Evolutionary conservation across 2,797 vertebrate species (phyloP).

Genomic region (Myiothlypis coronata): DNA sequence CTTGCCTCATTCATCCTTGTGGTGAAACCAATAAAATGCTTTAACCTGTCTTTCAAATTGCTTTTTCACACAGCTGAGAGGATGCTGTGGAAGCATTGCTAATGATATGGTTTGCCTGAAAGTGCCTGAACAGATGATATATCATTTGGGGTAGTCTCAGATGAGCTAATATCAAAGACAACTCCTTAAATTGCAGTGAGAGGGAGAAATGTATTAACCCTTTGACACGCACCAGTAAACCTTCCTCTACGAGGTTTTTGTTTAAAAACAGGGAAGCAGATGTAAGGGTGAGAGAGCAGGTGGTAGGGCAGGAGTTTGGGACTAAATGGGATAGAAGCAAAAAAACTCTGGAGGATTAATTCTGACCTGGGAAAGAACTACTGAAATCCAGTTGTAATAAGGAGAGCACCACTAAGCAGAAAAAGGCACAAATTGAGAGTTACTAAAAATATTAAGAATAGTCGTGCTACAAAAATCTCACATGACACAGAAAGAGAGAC

Average conservation of each 20-base stretch:
- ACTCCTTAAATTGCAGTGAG: background rate
- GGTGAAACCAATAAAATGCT: background rate
- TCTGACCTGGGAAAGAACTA: background rate
- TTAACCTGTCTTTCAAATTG: background rate
- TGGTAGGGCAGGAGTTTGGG: background rate
- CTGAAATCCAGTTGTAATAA: background rate
- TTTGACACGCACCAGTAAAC: background rate
- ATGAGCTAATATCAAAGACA: background rate
- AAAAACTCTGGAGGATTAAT: background rate
- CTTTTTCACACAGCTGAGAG: background rate
- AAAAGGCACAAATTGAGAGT: background rate
- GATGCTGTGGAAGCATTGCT: background rate
- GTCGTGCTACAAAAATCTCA: background rate
- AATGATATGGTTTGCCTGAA: slow-evolving; percentile 15
- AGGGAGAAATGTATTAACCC: slow-evolving; percentile 2
- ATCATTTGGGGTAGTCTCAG: background rate
- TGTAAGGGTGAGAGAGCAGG: background rate
- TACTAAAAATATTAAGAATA: background rate
- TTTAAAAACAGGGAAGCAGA: background rate
- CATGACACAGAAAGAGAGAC: background rate
- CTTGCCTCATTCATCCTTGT: background rate
- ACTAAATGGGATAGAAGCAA: background rate
- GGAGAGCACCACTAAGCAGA: accelerated
- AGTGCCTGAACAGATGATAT: slow-evolving; percentile 9
- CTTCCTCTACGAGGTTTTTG: background rate